phyloP scores from a whole-genome alignment of 2,113 vertebrate species.

The Callocephalon fimbriatum region DNA sequence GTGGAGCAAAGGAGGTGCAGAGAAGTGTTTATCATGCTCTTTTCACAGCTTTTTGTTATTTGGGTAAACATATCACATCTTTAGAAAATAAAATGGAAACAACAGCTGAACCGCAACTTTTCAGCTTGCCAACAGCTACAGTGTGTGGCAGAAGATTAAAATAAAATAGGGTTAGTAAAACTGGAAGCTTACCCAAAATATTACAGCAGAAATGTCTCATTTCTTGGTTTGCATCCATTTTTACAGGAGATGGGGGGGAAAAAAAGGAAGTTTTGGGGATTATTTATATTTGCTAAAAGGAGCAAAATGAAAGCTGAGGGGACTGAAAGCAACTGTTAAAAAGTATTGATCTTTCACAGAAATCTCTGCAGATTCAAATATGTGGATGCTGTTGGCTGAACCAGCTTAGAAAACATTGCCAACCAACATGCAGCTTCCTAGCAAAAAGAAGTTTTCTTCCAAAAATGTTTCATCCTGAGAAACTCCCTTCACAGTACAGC shows the following conservation, averaged over 20 bases:
- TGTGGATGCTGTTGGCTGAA: conserved; percentile 1
- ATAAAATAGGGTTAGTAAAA: conserved; percentile 41
- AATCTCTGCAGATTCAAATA: background rate
- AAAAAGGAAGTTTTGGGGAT: background rate
- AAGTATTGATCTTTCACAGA: background rate
- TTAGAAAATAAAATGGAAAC: conserved; percentile 47
- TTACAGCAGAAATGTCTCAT: background rate
- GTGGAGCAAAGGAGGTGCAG: background rate
- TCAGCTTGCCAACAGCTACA: conserved; percentile 42
- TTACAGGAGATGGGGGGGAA: background rate
- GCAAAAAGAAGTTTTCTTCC: background rate
- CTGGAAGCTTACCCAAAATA: conserved; percentile 37
- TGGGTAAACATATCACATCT: conserved; percentile 33
- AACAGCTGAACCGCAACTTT: conserved; percentile 60
- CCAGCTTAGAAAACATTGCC: background rate
- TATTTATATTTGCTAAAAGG: background rate
- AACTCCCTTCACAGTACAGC: background rate
- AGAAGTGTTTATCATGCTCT: background rate
- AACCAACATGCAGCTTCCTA: background rate
- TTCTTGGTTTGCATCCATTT: background rate
- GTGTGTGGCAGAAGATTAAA: conserved; percentile 37
- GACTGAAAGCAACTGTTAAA: background rate
- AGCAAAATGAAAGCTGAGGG: background rate
- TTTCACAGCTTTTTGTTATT: conserved; percentile 38
- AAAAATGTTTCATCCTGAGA: background rate